Base-by-base conservation (phyloP, 1,140 invertebrate genomes). In the Drosophila sturtevanti region DNA sequence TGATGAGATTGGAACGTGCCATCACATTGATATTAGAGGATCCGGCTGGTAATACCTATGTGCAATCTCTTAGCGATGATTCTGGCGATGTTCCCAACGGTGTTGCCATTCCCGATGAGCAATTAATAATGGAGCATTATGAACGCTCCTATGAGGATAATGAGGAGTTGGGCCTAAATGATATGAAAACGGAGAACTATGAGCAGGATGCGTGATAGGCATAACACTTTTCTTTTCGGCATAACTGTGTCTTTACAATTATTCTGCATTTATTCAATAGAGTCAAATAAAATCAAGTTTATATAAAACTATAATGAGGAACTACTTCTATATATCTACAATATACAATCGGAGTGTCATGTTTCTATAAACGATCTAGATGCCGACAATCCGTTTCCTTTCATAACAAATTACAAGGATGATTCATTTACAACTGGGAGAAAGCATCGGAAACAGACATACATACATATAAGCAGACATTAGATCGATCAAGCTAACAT, bases 31-130 rank as follows among this genome's bases (percentile, higher is more conserved):
- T 99, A 14, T 91, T 99, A 48, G 97, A 99, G 92, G 99, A 99
- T 93, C 98, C 98, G 11, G 97, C 98, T 37, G 99, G 99, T 11
- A 99, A 99, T 92, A 99, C 98, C 81, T 99, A 99, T 92, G 93
- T 99, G 41, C 97, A 99, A 93, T 97, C 96, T 90, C 91, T 98
- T 0, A 94, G 94, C 44, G 96, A 96, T 27, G 95, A 96, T 59
- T 95, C 96, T 62, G 95, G 95, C 14, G 77, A 86, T 18, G 9
- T 21, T 31, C 27, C 27, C 27, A 31, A 31, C 21, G 16, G 41
- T 0, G 18, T 48, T 18, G 41, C 41, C 9, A 18, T n/a, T 35
- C 92, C 94, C 9, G 96, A 97, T 90, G 93, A 94, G 2, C 94
- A 95, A 78, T 92, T 99, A 52, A 95, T 92, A 38, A 95, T 99